phyloP scores from a whole-genome alignment of 1,140 invertebrate genomes.

The Aphis gossypii region DNA sequence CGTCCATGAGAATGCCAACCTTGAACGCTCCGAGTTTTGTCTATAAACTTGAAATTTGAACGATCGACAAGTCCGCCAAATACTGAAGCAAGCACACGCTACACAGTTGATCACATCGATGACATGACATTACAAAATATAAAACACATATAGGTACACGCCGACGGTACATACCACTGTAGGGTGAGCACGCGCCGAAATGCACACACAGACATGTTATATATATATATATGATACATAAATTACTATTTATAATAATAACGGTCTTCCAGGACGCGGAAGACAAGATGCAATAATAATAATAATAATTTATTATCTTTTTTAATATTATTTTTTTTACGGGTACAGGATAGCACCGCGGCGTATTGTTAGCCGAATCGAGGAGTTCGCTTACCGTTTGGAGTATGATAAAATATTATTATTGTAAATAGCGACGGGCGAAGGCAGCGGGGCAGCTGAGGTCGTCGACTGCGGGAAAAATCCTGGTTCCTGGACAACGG shows the following conservation, averaged over 20 bases:
- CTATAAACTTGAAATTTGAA: constrained; percentile 55
- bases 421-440: neutral
- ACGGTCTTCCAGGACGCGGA: neutral
- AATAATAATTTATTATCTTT: neutral
- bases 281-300: neutral
- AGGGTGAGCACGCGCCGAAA: neutral
- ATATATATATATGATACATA: neutral
- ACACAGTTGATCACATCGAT: neutral
- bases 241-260: neutral
- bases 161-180: neutral
- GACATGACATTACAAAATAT: neutral
- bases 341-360: neutral
- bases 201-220: neutral
- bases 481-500: neutral
- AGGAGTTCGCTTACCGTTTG: constrained; percentile 24
- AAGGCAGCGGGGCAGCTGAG: neutral
- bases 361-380: neutral
- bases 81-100: neutral
- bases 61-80: neutral
- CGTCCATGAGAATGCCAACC: constrained; percentile 50
- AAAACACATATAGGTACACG: neutral
- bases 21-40: constrained; percentile 46
- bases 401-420: neutral
- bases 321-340: neutral
- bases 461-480: neutral